Base-by-base conservation (phyloP, 2,797 vertebrate species). In the Anableps anableps region DNA sequence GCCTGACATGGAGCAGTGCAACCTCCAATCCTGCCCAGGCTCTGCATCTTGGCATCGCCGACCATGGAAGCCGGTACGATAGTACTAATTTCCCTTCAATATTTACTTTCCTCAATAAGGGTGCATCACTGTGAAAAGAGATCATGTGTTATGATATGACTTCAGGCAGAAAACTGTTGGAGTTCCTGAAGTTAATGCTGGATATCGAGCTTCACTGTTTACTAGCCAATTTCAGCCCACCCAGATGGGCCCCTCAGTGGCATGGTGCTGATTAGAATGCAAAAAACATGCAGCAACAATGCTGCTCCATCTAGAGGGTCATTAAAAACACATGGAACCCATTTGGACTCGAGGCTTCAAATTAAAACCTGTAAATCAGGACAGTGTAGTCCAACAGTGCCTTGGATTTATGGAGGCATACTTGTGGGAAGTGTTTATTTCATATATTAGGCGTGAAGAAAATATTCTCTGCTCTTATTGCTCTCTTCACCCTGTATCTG, bases 51-150 rank as follows among this genome's bases (percentile, higher is more conserved):
- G 98, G 98, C 97, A 97, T 93, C 96, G 96, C 94, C 96, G 95
- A 94, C 96, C 97, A 0, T 99, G 98, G 98, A 98, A 97, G 95
- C 97, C 94, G 97, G 98, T 98, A 98, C 93, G 97, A 97, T 98
- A 98, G 96, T 91, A 87, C 77, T 93, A 83, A 90, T 83, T 88
- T 76, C 80, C 76, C 78, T 81, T 66, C 82, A 36, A 79, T 85
- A 62, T 81, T 77, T 72, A 66, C 78, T 70, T 64, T 85, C 90
- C 88, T 82, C 82, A 83, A 77, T 90, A 89, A 85, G 93, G 76
- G 88, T 34, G 36, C 79, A 5, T 88, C 89, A 88, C 91, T 90
- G 88, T 92, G 64, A 91, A 89, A 94, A 92, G 90, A 94, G 86
- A 75, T 86, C 78, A 85, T 79, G 88, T 89, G 89, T 90, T 82